Evolutionary conservation across 2,888 invertebrate species (phyloP), one percentile per base, ranked within the genome.

Genomic region (Spisula subtruncata): DNA sequence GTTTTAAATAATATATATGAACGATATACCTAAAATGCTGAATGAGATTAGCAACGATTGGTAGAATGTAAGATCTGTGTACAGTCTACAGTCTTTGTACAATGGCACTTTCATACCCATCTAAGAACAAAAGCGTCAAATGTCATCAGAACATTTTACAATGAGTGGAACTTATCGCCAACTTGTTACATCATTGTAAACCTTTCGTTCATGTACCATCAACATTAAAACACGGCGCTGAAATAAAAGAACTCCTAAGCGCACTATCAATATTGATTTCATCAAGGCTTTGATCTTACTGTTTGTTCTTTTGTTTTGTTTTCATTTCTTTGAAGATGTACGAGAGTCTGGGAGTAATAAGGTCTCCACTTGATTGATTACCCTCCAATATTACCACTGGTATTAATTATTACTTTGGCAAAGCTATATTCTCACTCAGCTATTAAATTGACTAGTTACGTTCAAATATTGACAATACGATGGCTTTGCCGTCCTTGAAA

Each of bases 251-350:
- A 75, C 35, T 75, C 4, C 25, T 35, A 35, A 8, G 1, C 18
- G 29, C 35, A 5, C 75, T 32, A 18, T 32, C 35, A 75, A 4
- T 75, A 75, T 75, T 5, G 29, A 75, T 75, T 75, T 16, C 14
- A 75, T 10, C 14, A 18, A 75, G 14, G 16, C 75, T 75, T 75
- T 18, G 25, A 35, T 32, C 35, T 35, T 14, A 32, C 18, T 35
- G 35, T 75, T 75, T 75, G 25, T 66, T 10, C 10, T 60, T 25
- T 60, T 60, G 51, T 60, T 25, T 60, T 60, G 75, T 75, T 75
- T 75, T 75, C 75, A 18, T 75, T 75, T 12, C 75, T 75, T 75
- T 35, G 29, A 35, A 75, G 32, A 32, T 75, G 29, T 25, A 18
- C 32, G 29, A 10, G 32, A 2, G 75, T 75, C 75, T 75, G 75